Conservation (phyloP, 2,888 invertebrate species). For the Tortricodes alternella region DNA sequence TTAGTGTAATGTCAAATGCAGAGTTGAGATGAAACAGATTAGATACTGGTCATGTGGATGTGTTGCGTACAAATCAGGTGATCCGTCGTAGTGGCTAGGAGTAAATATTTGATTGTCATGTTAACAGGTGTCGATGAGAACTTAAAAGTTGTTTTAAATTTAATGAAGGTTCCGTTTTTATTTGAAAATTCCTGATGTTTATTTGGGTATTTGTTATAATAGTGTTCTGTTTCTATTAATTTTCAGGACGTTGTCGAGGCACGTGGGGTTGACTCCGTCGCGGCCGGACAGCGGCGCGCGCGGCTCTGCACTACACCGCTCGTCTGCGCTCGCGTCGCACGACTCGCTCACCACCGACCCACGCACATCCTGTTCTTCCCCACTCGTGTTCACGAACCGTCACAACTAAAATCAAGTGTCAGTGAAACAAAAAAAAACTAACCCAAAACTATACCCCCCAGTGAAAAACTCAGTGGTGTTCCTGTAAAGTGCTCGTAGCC, state of each 20-base stretch:
- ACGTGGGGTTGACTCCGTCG: slow-evolving; percentile 71
- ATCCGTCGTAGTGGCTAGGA: slow-evolving; percentile 46
- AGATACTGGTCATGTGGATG: slow-evolving; percentile 55
- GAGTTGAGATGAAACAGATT: slow-evolving; percentile 36
- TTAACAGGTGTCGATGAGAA: not conserved
- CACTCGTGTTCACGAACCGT: slow-evolving; percentile 49
- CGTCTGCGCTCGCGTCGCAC: slow-evolving; percentile 76
- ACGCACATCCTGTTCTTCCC: slow-evolving; percentile 64
- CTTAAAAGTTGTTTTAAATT: too few species aligned
- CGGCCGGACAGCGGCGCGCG: slow-evolving; percentile 58
- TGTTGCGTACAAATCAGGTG: slow-evolving; percentile 59
- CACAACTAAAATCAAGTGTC: slow-evolving; percentile 44
- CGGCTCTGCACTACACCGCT: slow-evolving; percentile 65
- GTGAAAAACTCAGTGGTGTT: slow-evolving; percentile 69
- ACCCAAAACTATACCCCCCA: slow-evolving; percentile 48
- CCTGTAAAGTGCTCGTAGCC: slow-evolving; percentile 79
- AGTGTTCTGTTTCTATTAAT: slow-evolving; percentile 27
- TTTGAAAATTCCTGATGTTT: not conserved
- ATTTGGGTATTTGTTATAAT: not conserved
- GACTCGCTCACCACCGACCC: slow-evolving; percentile 60
- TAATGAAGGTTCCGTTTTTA: too few species aligned
- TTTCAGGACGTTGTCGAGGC: slow-evolving; percentile 76
- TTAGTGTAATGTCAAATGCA: slow-evolving; percentile 33
- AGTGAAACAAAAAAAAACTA: slow-evolving; percentile 51
- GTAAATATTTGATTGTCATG: not conserved